Conservation (phyloP, 2,113 vertebrate species). For the Lipotes vexillifer region DNA sequence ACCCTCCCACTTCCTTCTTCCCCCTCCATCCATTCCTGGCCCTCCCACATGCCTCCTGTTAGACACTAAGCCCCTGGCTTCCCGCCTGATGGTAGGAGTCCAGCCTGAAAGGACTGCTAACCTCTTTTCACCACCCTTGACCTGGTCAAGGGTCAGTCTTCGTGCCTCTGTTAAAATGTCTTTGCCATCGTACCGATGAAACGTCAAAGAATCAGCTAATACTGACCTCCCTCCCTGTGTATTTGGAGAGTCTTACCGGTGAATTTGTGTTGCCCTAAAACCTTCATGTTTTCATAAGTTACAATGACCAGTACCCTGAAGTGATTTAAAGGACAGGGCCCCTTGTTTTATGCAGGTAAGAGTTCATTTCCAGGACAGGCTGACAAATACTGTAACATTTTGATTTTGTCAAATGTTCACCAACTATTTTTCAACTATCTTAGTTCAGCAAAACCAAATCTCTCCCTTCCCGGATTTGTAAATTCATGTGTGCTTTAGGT, state of each 20-base stretch:
- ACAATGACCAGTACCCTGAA: too few relatives aligned
- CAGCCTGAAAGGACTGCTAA: neutral
- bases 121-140: neutral
- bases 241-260: neutral
- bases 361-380: neutral
- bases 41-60: fast-evolving
- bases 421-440: conserved; percentile 29
- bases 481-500: neutral
- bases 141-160: neutral
- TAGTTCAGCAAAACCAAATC: neutral
- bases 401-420: conserved; percentile 40
- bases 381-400: conserved; percentile 7
- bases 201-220: neutral
- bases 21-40: neutral
- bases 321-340: neutral
- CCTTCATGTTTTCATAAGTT: neutral
- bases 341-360: neutral
- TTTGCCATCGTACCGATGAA: neutral
- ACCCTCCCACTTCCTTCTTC: neutral
- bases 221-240: fast-evolving
- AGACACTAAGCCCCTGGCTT: neutral
- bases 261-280: neutral
- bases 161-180: neutral
- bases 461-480: conserved; percentile 20
- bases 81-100: neutral